Evolutionary conservation across 30 jellyfish, hydroid and myxozoan genomes (phyloP).

Genomic region (Rhopilema esculentum): DNA sequence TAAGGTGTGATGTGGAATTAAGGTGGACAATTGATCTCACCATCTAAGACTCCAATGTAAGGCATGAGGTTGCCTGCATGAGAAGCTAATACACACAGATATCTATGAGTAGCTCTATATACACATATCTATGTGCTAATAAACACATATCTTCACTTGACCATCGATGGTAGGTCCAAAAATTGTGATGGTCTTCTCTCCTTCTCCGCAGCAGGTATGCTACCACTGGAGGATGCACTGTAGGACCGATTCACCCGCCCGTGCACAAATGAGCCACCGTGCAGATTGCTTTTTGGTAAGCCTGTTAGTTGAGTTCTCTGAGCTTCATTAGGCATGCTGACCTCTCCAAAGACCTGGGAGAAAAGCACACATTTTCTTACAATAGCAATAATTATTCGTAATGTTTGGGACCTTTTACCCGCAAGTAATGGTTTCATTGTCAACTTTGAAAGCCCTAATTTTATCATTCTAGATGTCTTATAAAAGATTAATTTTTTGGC

Average conservation of each 20-base stretch:
- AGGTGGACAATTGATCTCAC: not conserved
- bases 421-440: too few relatives aligned
- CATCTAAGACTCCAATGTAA: not conserved
- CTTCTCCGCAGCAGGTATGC: slow-evolving; percentile 7
- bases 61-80: too few relatives aligned
- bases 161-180: slow-evolving; percentile 25
- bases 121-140: not conserved
- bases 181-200: slow-evolving; percentile 47
- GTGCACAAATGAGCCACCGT: slow-evolving; percentile 2
- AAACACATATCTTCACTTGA: not conserved
- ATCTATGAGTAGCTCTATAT: too few relatives aligned
- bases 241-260: slow-evolving; percentile 40
- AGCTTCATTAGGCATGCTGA: slow-evolving; percentile 78
- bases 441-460: too few relatives aligned
- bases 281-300: slow-evolving; percentile 56
- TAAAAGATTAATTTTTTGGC: too few relatives aligned
- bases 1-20: not conserved
- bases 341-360: slow-evolving; percentile 85
- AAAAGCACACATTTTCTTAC: not conserved
- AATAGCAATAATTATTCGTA: not conserved
- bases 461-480: too few relatives aligned
- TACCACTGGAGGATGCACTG: slow-evolving; percentile 38
- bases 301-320: slow-evolving; percentile 66
- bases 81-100: too few relatives aligned
- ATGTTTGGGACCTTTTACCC: not conserved